Percentiles rank a stretch among this genome's conserved stretches.
phyloP scores from a whole-genome alignment of 2,797 vertebrate species.

The Mionectes olivaceus region DNA sequence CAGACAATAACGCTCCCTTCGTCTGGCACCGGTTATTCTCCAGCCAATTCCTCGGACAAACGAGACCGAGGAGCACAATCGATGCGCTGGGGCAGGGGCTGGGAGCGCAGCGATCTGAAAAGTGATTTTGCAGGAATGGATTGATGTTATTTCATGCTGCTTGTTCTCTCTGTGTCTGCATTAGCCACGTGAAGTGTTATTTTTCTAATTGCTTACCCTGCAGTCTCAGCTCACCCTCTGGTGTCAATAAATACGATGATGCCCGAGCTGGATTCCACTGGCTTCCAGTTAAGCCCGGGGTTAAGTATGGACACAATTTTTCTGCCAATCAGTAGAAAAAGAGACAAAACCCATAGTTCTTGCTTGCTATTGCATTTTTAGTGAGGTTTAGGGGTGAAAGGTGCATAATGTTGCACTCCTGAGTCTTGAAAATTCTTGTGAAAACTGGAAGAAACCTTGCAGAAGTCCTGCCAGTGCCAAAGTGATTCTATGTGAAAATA shows the following conservation, averaged over 20 bases:
- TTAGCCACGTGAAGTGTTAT: accelerated
- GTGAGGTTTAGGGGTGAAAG: neutral
- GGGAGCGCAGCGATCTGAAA: neutral
- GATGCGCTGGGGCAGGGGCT: neutral
- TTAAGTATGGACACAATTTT: neutral
- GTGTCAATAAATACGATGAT: neutral
- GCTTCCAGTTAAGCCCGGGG: neutral
- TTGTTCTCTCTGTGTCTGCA: neutral
- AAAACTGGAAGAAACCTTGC: neutral
- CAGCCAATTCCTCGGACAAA: neutral
- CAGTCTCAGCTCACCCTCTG: neutral
- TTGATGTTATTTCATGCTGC: neutral
- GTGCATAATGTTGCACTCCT: accelerated
- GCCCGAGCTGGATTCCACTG: neutral
- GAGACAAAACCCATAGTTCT: neutral
- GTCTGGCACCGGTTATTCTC: neutral
- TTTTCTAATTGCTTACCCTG: neutral
- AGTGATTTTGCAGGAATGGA: neutral
- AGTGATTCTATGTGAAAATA: neutral
- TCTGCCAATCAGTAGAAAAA: neutral
- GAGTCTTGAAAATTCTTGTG: neutral
- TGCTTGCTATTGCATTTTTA: neutral
- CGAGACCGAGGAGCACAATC: neutral
- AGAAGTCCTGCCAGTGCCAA: neutral
- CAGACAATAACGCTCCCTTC: neutral